Conservation (phyloP, 1,140 invertebrate genomes). For the Heterodera schachtii region DNA sequence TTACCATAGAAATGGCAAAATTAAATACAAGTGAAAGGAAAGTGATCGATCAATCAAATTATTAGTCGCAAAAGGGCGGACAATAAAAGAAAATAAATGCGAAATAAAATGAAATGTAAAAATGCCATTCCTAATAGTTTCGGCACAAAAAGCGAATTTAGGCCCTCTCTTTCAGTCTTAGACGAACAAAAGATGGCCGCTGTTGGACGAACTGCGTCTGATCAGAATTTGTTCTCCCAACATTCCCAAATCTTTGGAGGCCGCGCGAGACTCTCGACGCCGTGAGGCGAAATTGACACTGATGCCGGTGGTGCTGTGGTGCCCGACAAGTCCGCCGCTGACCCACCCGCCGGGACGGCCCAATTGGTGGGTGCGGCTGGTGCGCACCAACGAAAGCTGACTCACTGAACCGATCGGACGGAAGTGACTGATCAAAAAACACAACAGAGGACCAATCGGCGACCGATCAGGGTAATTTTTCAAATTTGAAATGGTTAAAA, state of each 20-base stretch:
- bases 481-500: no score
- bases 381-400: slow-evolving; percentile 7
- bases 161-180: neutral
- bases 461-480: no score
- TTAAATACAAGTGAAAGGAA: no score
- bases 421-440: neutral
- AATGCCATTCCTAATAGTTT: no score
- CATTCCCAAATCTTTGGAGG: slow-evolving; percentile 1
- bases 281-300: slow-evolving; percentile 2
- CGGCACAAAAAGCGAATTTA: no score
- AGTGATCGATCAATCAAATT: no score
- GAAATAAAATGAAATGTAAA: no score
- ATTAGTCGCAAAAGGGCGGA: no score
- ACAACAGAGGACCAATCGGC: neutral
- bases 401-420: neutral
- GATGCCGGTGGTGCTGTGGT: slow-evolving; percentile 3
- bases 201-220: neutral
- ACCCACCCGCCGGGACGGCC: slow-evolving; percentile 5
- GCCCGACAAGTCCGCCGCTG: slow-evolving; percentile 2
- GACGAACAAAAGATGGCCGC: neutral
- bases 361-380: neutral
- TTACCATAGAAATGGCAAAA: no score
- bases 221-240: slow-evolving; percentile 1
- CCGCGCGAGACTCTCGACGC: slow-evolving; percentile 3
- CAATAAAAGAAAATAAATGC: no score